Evolutionary conservation across 2,113 vertebrate species (phyloP).

Genomic region (Misgurnus anguillicaudatus): DNA sequence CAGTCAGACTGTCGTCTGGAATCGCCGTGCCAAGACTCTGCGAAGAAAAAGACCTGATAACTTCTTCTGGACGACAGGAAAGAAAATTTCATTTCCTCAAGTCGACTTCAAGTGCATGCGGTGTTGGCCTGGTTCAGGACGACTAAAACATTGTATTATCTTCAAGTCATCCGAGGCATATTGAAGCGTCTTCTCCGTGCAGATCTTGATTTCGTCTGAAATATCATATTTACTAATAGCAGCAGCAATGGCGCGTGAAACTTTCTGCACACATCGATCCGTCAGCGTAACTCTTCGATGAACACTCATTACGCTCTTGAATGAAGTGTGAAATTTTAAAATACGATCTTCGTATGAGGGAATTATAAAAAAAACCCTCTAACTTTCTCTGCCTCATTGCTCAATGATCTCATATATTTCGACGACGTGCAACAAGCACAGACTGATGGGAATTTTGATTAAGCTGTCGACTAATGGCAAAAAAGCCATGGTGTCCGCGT

Average conservation of each 20-base stretch:
- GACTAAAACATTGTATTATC: constrained; percentile 18
- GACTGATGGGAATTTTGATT: constrained; percentile 49
- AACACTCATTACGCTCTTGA: constrained; percentile 41
- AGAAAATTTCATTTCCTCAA: constrained; percentile 1
- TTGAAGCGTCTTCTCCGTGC: background rate
- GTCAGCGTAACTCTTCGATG: constrained; percentile 29
- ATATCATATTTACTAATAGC: constrained; percentile 24
- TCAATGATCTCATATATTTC: constrained; percentile 23
- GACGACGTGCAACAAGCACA: constrained; percentile 27
- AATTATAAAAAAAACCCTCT: background rate
- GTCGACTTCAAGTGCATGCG: background rate
- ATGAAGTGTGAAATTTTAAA: constrained; percentile 32
- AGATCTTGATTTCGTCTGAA: background rate
- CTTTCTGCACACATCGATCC: constrained; percentile 30
- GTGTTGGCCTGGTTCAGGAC: background rate
- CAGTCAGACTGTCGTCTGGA: constrained; percentile 18
- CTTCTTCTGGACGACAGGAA: constrained; percentile 12
- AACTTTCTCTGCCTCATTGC: background rate
- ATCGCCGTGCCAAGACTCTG: constrained; percentile 11
- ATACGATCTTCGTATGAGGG: constrained; percentile 9
- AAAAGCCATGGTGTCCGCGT: constrained; percentile 64
- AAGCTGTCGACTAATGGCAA: constrained; percentile 57
- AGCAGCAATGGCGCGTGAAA: background rate
- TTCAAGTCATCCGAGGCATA: constrained; percentile 30
- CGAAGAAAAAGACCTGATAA: background rate